Evolutionary conservation across 2,888 invertebrate genomes (phyloP).

Genomic region (Pollenia amentaria): DNA sequence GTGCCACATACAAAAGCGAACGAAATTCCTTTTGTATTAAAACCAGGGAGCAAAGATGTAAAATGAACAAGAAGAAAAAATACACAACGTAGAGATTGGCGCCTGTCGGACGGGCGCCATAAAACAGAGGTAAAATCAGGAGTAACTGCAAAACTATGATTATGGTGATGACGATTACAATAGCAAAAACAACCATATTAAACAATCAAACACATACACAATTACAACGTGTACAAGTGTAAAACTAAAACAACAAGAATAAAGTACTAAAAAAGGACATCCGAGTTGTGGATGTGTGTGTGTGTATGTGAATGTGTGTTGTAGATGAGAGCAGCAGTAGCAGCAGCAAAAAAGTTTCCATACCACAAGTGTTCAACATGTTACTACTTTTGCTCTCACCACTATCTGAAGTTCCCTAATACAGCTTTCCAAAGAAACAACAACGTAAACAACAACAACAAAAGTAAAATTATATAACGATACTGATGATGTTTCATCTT

Average conservation of each 20-base stretch:
- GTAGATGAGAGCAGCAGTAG: background rate
- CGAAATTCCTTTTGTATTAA: constrained; percentile 68
- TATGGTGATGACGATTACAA: constrained; percentile 83
- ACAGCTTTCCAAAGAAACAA: constrained; percentile 43
- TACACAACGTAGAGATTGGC: constrained; percentile 77
- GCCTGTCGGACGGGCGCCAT: constrained; percentile 82
- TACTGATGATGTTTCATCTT: constrained; percentile 76
- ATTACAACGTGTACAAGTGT: constrained; percentile 2
- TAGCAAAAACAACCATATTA: constrained; percentile 63
- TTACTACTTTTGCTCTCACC: constrained; percentile 74
- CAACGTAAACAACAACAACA: constrained; percentile 33
- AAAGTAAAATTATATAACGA: constrained; percentile 49
- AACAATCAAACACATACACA: constrained; percentile 35
- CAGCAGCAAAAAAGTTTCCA: constrained; percentile 45
- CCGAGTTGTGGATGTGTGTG: constrained; percentile 65
- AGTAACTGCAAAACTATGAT: constrained; percentile 83
- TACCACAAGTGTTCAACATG: constrained; percentile 45
- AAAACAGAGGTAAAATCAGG: constrained; percentile 84
- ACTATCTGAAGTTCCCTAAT: constrained; percentile 34
- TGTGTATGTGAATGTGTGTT: background rate
- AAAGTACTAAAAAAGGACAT: constrained; percentile 68
- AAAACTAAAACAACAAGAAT: constrained; percentile 12
- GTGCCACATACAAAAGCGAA: constrained; percentile 55
- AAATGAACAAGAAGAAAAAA: constrained; percentile 33
- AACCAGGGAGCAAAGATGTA: constrained; percentile 61